Evolutionary conservation across 2,888 invertebrate genomes (phyloP).

Genomic region (Nudaria mundana): DNA sequence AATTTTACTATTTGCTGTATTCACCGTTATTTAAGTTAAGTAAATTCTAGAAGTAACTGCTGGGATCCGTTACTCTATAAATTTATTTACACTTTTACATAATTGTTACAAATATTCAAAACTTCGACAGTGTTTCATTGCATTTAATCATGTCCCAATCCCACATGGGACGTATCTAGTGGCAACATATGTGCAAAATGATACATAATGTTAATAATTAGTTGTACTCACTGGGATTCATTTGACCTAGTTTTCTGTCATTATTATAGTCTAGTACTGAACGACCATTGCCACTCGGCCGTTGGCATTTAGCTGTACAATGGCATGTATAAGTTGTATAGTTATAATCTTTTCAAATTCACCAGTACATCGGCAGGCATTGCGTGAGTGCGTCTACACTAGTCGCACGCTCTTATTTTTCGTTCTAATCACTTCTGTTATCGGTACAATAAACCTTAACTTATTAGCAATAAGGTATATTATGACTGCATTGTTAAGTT

Average conservation of each 20-base stretch:
- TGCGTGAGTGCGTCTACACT: conserved; percentile 61
- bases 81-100: too few species aligned
- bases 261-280: conserved; percentile 36
- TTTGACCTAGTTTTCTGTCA: conserved; percentile 39
- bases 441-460: conserved; percentile 7
- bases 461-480: conserved; percentile 23
- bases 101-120: too few species aligned
- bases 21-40: too few species aligned
- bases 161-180: conserved; percentile 15
- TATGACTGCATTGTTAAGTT: conserved; percentile 24
- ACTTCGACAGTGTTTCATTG: too few species aligned
- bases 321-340: too few species aligned
- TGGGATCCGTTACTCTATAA: too few species aligned
- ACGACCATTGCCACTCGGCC: conserved; percentile 58
- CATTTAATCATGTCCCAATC: too few species aligned
- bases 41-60: too few species aligned
- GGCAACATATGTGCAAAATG: conserved; percentile 16
- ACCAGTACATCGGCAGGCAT: conserved; percentile 52
- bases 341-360: conserved; percentile 46
- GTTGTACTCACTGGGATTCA: conserved; percentile 12
- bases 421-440: not conserved
- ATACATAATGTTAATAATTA: conserved; percentile 20
- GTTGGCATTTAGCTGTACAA: conserved; percentile 57
- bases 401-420: conserved; percentile 51
- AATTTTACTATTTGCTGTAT: too few species aligned